A percentile compares a stretch with the other conserved stretches of the same genome.
Evolutionary conservation across 2,113 vertebrate genomes (phyloP).

Genomic region (Tyrannus savana): DNA sequence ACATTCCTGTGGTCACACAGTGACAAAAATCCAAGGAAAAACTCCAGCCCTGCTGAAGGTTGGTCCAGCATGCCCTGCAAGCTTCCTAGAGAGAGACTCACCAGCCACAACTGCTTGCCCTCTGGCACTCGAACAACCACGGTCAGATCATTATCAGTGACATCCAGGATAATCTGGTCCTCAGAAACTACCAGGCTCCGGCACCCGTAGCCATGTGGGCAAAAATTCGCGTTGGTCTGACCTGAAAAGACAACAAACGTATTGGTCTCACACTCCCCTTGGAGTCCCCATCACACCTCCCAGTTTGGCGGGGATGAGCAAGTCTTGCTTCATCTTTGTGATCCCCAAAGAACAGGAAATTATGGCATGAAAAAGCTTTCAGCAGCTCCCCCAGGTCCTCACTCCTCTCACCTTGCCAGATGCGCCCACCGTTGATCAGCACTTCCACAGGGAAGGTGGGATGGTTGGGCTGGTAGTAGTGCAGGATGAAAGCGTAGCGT

Average conservation of each 20-base stretch:
- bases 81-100: constrained; percentile 51
- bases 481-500: constrained; percentile 92
- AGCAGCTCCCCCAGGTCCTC: background rate
- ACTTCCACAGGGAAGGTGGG: constrained; percentile 86
- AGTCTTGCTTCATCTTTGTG: background rate
- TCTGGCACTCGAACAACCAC: constrained; percentile 87
- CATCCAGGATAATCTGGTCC: constrained; percentile 85
- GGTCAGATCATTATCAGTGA: constrained; percentile 86
- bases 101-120: constrained; percentile 91
- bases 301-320: background rate
- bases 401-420: constrained; percentile 90
- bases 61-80: background rate
- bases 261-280: background rate
- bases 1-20: fast-evolving
- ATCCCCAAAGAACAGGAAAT: background rate
- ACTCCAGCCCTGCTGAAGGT: background rate
- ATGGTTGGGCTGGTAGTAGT: constrained; percentile 90
- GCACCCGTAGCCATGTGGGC: constrained; percentile 91
- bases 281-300: background rate
- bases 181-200: constrained; percentile 87
- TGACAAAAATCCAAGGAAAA: background rate
- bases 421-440: constrained; percentile 83
- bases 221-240: constrained; percentile 87
- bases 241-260: constrained; percentile 72
- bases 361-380: background rate